A percentile compares a stretch with the other conserved stretches of the same genome.
phyloP scores from a whole-genome alignment of 2,797 vertebrate genomes.

The Astyanax mexicanus region DNA sequence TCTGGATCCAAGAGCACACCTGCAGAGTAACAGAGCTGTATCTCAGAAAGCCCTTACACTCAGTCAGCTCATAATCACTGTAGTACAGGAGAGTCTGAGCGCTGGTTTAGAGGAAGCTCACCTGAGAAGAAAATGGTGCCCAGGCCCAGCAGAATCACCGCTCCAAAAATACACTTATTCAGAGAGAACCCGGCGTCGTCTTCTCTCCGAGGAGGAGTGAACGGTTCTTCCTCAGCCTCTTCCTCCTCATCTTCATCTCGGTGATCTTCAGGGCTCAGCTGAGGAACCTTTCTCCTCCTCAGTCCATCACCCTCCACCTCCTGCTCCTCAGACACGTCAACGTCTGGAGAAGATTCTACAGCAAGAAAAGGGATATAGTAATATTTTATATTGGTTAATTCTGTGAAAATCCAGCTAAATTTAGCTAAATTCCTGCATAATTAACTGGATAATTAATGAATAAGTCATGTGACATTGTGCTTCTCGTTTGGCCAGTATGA shows the following conservation, averaged over 20 bases:
- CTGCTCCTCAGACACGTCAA: slow-evolving; percentile 50
- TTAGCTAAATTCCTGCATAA: too few species aligned
- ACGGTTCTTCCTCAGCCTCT: slow-evolving; percentile 73
- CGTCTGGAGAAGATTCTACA: slow-evolving; percentile 55
- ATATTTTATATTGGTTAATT: too few species aligned
- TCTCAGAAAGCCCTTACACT: slow-evolving; percentile 58
- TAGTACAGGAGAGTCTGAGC: neutral
- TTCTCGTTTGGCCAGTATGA: too few species aligned
- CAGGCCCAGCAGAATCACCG: slow-evolving; percentile 77
- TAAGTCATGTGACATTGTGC: too few species aligned
- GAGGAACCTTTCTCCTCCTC: slow-evolving; percentile 71
- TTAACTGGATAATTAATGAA: too few species aligned
- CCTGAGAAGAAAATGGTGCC: slow-evolving; percentile 83
- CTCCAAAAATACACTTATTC: slow-evolving; percentile 84
- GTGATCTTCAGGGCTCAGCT: slow-evolving; percentile 73
- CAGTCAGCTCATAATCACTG: neutral
- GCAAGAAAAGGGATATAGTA: neutral
- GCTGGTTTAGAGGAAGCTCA: slow-evolving; percentile 46
- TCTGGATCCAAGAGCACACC: slow-evolving; percentile 82
- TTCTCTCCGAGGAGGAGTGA: slow-evolving; percentile 67
- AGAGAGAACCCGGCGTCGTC: slow-evolving; percentile 75
- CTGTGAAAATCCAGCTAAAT: too few species aligned
- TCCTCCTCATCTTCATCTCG: slow-evolving; percentile 57
- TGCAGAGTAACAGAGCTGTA: slow-evolving; percentile 78
- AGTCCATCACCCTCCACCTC: slow-evolving; percentile 59